phyloP scores from a whole-genome alignment of 2,113 vertebrate species.

The Phalacrocorax aristotelis region DNA sequence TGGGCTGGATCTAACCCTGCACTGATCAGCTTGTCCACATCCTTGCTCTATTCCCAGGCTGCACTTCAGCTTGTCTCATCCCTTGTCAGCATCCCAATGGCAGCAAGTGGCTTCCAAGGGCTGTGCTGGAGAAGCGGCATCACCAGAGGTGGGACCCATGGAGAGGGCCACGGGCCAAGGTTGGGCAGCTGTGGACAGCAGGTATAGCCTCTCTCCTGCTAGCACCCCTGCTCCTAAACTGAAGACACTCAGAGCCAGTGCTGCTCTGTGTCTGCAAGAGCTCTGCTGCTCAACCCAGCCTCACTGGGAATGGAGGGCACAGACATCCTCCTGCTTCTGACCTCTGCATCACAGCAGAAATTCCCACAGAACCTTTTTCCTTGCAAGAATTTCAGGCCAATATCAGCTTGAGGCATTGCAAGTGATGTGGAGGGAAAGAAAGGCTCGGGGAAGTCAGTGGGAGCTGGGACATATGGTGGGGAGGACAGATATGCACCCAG shows the following conservation, averaged over 20 bases:
- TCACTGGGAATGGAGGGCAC: fast-evolving
- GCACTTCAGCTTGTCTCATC: neutral
- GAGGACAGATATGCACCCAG: neutral
- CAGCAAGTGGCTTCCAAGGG: neutral
- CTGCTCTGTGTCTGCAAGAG: neutral
- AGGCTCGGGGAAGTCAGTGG: neutral
- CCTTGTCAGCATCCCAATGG: neutral
- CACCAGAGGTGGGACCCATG: neutral
- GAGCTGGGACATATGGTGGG: neutral
- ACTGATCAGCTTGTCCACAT: neutral
- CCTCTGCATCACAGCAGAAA: neutral
- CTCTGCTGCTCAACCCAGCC: neutral
- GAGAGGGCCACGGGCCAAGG: neutral
- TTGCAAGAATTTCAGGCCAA: fast-evolving
- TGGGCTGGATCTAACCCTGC: neutral
- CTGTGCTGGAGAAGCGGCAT: neutral
- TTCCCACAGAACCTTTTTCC: neutral
- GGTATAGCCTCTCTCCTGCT: neutral
- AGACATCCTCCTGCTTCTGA: neutral
- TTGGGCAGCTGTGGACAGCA: neutral
- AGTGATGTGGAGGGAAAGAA: neutral
- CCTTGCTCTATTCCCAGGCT: neutral
- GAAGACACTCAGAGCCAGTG: neutral
- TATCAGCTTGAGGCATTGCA: neutral
- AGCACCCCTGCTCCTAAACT: neutral